Base-by-base conservation (phyloP, 2,888 invertebrate genomes). In the Harpalus rufipes region DNA sequence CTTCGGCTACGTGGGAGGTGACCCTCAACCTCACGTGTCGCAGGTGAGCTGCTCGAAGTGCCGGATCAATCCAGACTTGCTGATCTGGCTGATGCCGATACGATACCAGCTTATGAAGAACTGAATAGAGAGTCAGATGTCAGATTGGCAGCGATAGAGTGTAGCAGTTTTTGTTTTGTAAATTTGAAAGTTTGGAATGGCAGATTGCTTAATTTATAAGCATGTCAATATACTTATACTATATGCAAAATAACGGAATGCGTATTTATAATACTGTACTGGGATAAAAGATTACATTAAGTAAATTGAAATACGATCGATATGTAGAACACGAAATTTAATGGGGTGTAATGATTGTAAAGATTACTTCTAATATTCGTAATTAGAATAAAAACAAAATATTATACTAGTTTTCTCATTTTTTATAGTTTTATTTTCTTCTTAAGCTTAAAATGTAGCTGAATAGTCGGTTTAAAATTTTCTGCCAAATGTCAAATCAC, bases 1-100 rank as follows among this genome's bases (percentile, higher is more conserved):
- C 59, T 58, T 79, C 21, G 25, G 16, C 79, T 7, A 39, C 79
- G 79, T 79, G 79, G 79, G 79, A 39, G 79, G 79, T 18, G 79
- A 79, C 61, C 79, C 59, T 32, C 32, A 32, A 32, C 32, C 32
- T 61, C 79, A 79, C 79, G 59, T 59, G 39, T 79, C 79, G 61
- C 79, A 61, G 79, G 72, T 74, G 72, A 74, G 51, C 72, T 44
- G 10, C 8, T 68, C 68, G 41, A 68, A 16, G 32, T 68, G 72
- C 72, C 16, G 72, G 41, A 32, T 41, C 68, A n/a, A 68, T 32
- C 68, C 14, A 39, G 44, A 74, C 14, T 16, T 16, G 44, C 44
- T 74, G 72, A 74, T 74, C 44, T 7, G 16, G 10, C 41, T 44
- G 72, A 72, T 41, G 72, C 16, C 1, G 16, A 21, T 21, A 21